phyloP scores from a whole-genome alignment of 2,888 invertebrate genomes.

The Drosophila neonasuta region DNA sequence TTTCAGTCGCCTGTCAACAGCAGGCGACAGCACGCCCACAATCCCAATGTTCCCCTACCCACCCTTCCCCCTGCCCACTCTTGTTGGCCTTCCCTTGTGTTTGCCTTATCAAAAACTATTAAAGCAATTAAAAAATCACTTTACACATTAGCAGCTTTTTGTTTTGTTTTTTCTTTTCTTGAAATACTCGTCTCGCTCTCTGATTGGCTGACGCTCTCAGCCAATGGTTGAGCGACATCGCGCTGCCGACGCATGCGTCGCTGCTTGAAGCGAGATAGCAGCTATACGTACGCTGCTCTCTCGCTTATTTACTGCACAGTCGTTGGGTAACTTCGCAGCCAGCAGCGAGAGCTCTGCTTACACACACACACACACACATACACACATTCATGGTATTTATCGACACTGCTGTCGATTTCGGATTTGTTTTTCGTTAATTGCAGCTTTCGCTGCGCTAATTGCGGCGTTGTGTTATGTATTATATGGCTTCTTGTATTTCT shows the following conservation, averaged over 20 bases:
- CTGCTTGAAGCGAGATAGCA: slow-evolving; percentile 29
- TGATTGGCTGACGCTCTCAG: slow-evolving; percentile 44
- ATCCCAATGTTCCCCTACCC: not conserved
- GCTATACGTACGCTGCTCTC: slow-evolving; percentile 33
- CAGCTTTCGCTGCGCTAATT: slow-evolving; percentile 61
- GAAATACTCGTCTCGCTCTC: slow-evolving; percentile 3
- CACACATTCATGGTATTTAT: slow-evolving; percentile 18
- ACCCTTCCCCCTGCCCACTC: not conserved
- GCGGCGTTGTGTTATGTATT: slow-evolving; percentile 40
- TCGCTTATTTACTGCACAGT: slow-evolving; percentile 48
- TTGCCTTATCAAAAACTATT: slow-evolving; percentile 56
- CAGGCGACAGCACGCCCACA: slow-evolving; percentile 43
- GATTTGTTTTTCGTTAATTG: slow-evolving; percentile 50
- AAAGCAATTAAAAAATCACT: slow-evolving; percentile 73
- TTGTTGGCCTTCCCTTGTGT: not conserved
- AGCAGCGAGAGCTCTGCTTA: slow-evolving; percentile 5
- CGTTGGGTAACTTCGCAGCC: slow-evolving; percentile 41
- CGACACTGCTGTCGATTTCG: slow-evolving; percentile 52
- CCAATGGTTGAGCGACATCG: slow-evolving; percentile 31
- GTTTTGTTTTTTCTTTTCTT: slow-evolving; percentile 14
- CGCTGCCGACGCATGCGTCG: slow-evolving; percentile 64
- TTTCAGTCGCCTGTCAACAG: slow-evolving; percentile 47
- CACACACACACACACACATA: not conserved
- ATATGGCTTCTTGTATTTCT: slow-evolving; percentile 8
- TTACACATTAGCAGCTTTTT: slow-evolving; percentile 61